Base-by-base conservation (phyloP, 2,797 vertebrate genomes). In the Adrianichthys oophorus region DNA sequence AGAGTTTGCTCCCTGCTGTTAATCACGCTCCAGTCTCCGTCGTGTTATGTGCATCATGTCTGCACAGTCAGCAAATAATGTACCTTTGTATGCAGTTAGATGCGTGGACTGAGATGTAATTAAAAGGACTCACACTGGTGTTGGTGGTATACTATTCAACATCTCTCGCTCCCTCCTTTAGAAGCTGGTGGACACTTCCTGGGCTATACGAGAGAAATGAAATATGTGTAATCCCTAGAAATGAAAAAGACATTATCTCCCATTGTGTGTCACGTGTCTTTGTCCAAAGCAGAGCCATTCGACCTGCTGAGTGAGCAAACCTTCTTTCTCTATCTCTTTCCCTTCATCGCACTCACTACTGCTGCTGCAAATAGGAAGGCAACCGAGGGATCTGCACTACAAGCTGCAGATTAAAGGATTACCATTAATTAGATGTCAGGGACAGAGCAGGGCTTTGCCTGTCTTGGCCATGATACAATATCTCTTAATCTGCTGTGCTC, bases 371-470 rank as follows among this genome's bases (percentile, higher is more conserved):
- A 92, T 90, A 88, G 90, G 91, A 92, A 86, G 76, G 86, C 82
- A 72, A 91, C 90, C 90, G 79, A 76, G 78, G 74, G 76, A 85
- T 84, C 84, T 87, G 87, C 86, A 75, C 65, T 87, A 91, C 89
- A 91, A 91, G 87, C 83, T 82, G 55, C 56, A 92, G 93, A 95
- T 94, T 94, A 94, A 94, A 92, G 92, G 93, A 95, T 95, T 95
- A 94, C 84, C 94, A 94, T 95, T 94, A 94, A 96, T 95, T 94
- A 95, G 85, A 74, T 82, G 89, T 70, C 84, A 74, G 70, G 88
- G 90, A 91, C 88, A 86, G 76, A 89, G 90, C 87, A 74, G 90
- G 89, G 85, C 87, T 90, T 91, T 93, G 93, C 90, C 93, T 94
- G 93, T 79, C 71, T 83, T 87, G 91, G 90, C 89, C 87, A 91